Percentiles rank a stretch among this genome's conserved stretches.
phyloP scores from a whole-genome alignment of 2,888 invertebrate species.

The Diaperis boleti region DNA sequence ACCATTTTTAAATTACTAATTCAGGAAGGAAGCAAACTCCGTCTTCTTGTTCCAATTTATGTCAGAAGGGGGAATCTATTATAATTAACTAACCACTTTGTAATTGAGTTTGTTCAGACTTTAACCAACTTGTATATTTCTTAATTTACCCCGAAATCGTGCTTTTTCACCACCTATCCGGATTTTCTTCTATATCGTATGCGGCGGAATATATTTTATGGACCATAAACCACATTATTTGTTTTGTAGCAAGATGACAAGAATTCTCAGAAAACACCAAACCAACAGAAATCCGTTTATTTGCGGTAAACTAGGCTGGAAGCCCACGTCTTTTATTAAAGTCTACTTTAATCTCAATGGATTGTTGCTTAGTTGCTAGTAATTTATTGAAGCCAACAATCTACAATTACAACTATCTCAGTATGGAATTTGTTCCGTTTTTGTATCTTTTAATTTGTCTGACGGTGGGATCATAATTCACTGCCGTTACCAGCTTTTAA shows the following conservation, averaged over 20 bases:
- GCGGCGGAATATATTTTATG: not conserved
- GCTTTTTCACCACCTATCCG: too few relatives aligned
- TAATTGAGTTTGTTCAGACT: too few relatives aligned
- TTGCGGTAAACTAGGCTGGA: not conserved
- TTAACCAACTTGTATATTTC: not conserved
- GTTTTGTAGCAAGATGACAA: not conserved
- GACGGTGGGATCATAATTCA: too few relatives aligned
- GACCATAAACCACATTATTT: not conserved
- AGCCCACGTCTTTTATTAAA: not conserved
- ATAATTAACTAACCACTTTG: too few relatives aligned
- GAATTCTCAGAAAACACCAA: not conserved
- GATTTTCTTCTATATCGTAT: not conserved
- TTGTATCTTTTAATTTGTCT: not conserved
- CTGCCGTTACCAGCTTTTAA: not conserved
- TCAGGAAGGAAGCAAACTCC: too few relatives aligned
- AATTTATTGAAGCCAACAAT: not conserved
- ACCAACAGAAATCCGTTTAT: not conserved
- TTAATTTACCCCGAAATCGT: not conserved
- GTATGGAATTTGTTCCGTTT: not conserved
- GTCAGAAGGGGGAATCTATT: too few relatives aligned
- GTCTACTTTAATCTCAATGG: not conserved
- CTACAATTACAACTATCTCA: not conserved
- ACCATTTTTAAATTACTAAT: too few relatives aligned
- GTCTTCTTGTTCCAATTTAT: too few relatives aligned
- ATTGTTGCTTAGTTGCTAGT: not conserved